phyloP scores from a whole-genome alignment of 92 coral and sea anemone species.

The Scolanthus callimorphus region DNA sequence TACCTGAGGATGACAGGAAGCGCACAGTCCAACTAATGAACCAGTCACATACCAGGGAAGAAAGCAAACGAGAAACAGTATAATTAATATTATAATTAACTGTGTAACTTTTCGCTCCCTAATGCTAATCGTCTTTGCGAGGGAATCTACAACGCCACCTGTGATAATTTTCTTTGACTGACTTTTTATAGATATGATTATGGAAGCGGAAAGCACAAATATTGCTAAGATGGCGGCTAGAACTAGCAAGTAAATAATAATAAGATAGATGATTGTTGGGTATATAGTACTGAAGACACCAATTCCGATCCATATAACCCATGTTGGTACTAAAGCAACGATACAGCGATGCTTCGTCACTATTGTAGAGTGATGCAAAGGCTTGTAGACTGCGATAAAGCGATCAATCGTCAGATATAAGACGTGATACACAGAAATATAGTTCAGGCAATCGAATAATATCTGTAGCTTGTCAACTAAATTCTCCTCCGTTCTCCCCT shows the following conservation, averaged over 20 bases:
- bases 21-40: neutral
- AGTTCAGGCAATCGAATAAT: slow-evolving; percentile 2
- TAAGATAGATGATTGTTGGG: neutral
- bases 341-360: slow-evolving; percentile 5
- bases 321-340: neutral
- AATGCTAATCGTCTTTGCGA: neutral
- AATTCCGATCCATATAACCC: slow-evolving; percentile 6
- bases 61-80: neutral
- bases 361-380: slow-evolving; percentile 14
- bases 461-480: neutral
- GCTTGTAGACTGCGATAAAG: slow-evolving; percentile 13
- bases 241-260: neutral
- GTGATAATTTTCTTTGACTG: slow-evolving; percentile 10
- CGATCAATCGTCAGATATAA: slow-evolving; percentile 29
- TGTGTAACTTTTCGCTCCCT: slow-evolving; percentile 10
- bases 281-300: neutral
- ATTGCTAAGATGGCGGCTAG: neutral
- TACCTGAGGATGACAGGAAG: slow-evolving; percentile 4
- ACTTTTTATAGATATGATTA: slow-evolving; percentile 3
- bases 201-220: neutral
- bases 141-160: neutral
- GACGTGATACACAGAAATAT: slow-evolving; percentile 2
- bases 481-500: neutral
- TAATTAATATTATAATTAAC: neutral
- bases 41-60: neutral